phyloP scores from a whole-genome alignment of 2,113 vertebrate genomes.

The Poeciliopsis turrubarensis region DNA sequence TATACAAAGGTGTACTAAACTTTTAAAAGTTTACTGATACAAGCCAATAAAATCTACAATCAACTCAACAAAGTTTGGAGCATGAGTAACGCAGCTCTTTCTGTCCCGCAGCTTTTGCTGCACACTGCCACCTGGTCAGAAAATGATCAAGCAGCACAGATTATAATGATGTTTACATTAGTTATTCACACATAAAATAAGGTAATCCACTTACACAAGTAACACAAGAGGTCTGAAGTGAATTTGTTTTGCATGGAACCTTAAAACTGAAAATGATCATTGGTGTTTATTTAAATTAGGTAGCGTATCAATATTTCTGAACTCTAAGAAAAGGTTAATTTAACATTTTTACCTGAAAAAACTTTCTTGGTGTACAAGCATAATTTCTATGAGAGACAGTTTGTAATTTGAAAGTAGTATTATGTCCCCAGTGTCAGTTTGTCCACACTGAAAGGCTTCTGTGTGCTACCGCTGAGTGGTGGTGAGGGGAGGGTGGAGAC shows the following conservation, averaged over 20 bases:
- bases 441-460: slow-evolving; percentile 29
- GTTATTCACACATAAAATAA: not conserved
- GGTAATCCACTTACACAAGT: not conserved
- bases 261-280: not conserved
- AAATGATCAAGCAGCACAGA: not conserved
- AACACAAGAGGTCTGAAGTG: not conserved
- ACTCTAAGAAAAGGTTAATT: not conserved
- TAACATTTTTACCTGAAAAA: not conserved
- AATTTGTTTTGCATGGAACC: not conserved
- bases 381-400: not conserved
- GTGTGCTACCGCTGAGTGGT: slow-evolving; percentile 41
- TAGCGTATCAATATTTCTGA: not conserved
- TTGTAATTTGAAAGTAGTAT: slow-evolving; percentile 5
- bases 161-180: not conserved
- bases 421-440: slow-evolving; percentile 38
- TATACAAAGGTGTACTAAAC: not conserved
- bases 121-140: not conserved
- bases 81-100: not conserved
- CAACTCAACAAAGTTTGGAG: not conserved
- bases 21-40: not conserved
- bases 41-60: too few species aligned
- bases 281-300: too few species aligned
- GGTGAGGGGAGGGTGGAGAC: slow-evolving; percentile 36
- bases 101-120: not conserved
- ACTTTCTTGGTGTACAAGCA: not conserved